Percentiles rank a stretch among this genome's conserved stretches.
Conservation (phyloP, 2,888 invertebrate genomes). For the Tiphia femorata region DNA sequence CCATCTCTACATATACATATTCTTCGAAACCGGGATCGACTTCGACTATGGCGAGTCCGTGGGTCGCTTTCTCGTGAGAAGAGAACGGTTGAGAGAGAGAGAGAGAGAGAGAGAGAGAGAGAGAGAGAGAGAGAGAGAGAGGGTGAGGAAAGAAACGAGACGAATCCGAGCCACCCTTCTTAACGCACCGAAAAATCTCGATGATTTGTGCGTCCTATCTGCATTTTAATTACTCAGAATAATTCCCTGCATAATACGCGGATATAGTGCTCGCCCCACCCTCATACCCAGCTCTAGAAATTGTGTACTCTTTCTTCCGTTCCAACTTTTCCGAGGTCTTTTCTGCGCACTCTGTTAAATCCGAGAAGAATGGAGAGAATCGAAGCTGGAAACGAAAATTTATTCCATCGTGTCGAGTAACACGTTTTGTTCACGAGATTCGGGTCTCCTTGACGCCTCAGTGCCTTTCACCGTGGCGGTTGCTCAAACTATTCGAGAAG, state of each 20-base stretch:
- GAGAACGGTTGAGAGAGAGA: conserved; percentile 17
- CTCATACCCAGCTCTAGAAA: too few relatives aligned
- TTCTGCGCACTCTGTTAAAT: too few relatives aligned
- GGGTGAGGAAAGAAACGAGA: too few relatives aligned
- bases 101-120: conserved; percentile 14
- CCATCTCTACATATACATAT: conserved; percentile 52
- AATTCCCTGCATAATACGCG: conserved; percentile 63
- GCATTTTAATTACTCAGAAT: conserved; percentile 68
- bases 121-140: conserved; percentile 15
- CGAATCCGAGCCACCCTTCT: conserved; percentile 19
- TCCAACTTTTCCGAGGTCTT: too few relatives aligned
- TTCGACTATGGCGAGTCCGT: conserved; percentile 35
- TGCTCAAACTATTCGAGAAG: too few relatives aligned
- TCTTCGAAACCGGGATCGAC: conserved; percentile 43
- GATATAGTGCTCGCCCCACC: too few relatives aligned
- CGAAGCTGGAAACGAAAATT: background rate
- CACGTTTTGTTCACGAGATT: too few relatives aligned
- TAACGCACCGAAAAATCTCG: conserved; percentile 58
- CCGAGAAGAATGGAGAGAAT: background rate
- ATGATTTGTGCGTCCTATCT: conserved; percentile 68
- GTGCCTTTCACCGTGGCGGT: too few relatives aligned
- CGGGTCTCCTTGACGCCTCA: too few relatives aligned
- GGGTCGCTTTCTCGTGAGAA: conserved; percentile 6
- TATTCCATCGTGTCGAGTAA: background rate
- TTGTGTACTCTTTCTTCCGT: background rate